Percentiles rank a stretch among this genome's conserved stretches.
phyloP scores from a whole-genome alignment of 1,140 invertebrate species.

The Cotesia typhae region DNA sequence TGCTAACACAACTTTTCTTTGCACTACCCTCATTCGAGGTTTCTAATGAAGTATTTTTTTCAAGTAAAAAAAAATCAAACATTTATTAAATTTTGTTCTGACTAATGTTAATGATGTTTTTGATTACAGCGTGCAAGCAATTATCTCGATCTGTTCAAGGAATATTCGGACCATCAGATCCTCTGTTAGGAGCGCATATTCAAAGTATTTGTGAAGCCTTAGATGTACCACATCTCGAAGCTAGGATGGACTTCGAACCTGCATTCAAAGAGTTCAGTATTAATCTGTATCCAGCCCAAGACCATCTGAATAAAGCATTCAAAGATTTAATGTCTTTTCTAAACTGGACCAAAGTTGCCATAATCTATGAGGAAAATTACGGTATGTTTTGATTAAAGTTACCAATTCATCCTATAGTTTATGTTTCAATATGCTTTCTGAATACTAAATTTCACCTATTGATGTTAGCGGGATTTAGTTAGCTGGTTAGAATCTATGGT shows the following conservation, averaged over 20 bases:
- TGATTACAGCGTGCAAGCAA: constrained; percentile 82
- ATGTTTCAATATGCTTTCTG: too few species aligned
- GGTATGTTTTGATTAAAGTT: constrained; percentile 66
- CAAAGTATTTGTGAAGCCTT: constrained; percentile 89
- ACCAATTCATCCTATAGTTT: neutral
- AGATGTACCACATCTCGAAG: constrained; percentile 89
- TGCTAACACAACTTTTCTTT: constrained; percentile 26
- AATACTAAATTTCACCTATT: too few species aligned
- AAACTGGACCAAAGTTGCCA: constrained; percentile 93
- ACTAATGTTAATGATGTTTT: neutral
- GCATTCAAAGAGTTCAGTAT: constrained; percentile 82
- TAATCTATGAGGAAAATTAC: constrained; percentile 91
- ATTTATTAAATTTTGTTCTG: neutral
- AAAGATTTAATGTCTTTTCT: constrained; percentile 87
- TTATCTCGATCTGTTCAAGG: constrained; percentile 86
- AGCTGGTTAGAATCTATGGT: too few species aligned
- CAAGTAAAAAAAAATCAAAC: neutral
- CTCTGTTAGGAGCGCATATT: constrained; percentile 82
- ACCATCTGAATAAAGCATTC: constrained; percentile 84
- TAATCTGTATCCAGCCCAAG: constrained; percentile 88
- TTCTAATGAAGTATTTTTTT: too few species aligned
- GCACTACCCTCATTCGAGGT: too few species aligned
- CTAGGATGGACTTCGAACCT: constrained; percentile 76
- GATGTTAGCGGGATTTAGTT: too few species aligned
- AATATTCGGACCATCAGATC: constrained; percentile 88